Base-by-base conservation (phyloP, 1,140 invertebrate genomes). In the Drosophila gunungcola region DNA sequence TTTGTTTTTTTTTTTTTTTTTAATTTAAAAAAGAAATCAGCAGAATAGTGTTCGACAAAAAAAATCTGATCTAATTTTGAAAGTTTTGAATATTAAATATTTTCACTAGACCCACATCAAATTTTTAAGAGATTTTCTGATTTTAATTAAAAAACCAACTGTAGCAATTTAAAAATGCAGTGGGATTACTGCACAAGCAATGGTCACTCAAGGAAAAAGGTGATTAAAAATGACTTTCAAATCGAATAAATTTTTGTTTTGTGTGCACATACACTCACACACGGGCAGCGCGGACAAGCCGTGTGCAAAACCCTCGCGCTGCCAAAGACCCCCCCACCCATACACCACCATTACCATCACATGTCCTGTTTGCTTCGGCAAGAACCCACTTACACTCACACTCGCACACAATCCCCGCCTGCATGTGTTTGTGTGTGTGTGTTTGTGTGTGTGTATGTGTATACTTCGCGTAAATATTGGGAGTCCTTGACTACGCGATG, bases 391-490 rank as follows among this genome's bases (percentile, higher is more conserved):
- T 65, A 90, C 77, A 64, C 55, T 53, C 80, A 67, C 63, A 64
- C 55, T 53, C 80, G 64, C 63, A 39, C 64, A 77, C 62, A 32
- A 29, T 63, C 21, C 52, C 61, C 34, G 53, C 61, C n/a, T 48
- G 11, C 16, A 7, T 13, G 5, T 21, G n/a, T 32, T n/a, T 63
- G 45, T 42, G 25, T 38, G 53, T 38, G 27, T 63, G 43, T 42
- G 25, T 38, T 48, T 38, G 27, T 63, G 43, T 80, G 34, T 38
- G 48, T 46, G 32, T 70, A 46, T 80, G 73, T 78, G 74, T 86
- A 78, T 82, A 65, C 80, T 90, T 90, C 86, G 86, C 86, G 86
- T 90, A 91, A 91, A 88, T 91, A 91, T 86, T 90, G 83, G 78
- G 73, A 88, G 86, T 91, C 88, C 86, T 91, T 90, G 88, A 90